Evolutionary conservation across 1,140 invertebrate genomes (phyloP), one percentile per base, ranked within the genome.

Genomic region (Heliconius himera): DNA sequence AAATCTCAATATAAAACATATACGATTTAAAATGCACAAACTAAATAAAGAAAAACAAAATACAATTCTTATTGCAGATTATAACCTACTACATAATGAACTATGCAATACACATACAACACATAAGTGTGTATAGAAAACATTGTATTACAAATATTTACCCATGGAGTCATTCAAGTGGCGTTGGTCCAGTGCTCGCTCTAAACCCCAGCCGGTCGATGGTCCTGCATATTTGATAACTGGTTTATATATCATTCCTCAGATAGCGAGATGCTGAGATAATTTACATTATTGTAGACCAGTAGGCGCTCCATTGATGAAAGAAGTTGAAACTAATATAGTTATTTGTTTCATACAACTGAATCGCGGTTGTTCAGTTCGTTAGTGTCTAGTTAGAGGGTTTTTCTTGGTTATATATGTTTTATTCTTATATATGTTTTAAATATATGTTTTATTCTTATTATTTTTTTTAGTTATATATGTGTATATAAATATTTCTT

Each of bases 161-260:
- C 46, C 33, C 26, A 29, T 41, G 54, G 49, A 71, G 33, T 75
- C 74, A 76, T 72, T 72, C 77, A 73, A 72, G 76, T 78, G 51
- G 51, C 71, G 20, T 41, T 60, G 33, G 54, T 36, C 70, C 60
- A 70, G 36, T 78, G 54, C 70, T 78, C 74, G 73, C 38, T 54
- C 73, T 33, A 73, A 71, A 76, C 73, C 74, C 56, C 54, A 26
- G 60, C 71, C 73, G 79, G 74, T 80, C 74, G 80, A 77, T 75
- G 76, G 72, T 81, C 76, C 66, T 81, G 76, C 76, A 78, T 81
- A 81, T 81, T 81, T 81, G 80, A 81, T 78, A 81, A 81, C 80
- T 41, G 73, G 80, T 81, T 81, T 49, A 74, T 70, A 80, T 80
- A 74, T 51, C 74, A 80, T 80, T 51, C 74, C 80, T 66, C 29